A percentile compares a stretch with the other conserved stretches of the same genome.
Conservation (phyloP, 2,888 invertebrate genomes). For the Phengaris arion region DNA sequence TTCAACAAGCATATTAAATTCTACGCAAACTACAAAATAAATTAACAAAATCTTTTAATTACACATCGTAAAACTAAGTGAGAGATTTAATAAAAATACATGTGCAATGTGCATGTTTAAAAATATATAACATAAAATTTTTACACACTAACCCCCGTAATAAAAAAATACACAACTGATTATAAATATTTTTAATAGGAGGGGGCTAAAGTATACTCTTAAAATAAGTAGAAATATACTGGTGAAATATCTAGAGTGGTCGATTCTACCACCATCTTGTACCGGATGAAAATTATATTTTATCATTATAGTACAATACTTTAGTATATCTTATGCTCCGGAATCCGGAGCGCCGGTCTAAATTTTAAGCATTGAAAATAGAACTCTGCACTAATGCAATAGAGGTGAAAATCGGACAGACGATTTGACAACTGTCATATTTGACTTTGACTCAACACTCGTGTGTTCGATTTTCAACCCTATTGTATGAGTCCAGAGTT, state of each 20-base stretch:
- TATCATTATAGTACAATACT: too few relatives aligned
- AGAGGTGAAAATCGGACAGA: too few relatives aligned
- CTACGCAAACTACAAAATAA: slow-evolving; percentile 21
- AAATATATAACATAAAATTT: background rate
- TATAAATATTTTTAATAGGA: too few relatives aligned
- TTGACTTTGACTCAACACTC: too few relatives aligned
- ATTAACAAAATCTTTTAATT: slow-evolving; percentile 17
- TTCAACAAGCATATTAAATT: slow-evolving; percentile 3
- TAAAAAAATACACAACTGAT: too few relatives aligned
- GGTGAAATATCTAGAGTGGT: background rate
- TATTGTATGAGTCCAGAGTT: too few relatives aligned
- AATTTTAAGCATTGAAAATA: too few relatives aligned
- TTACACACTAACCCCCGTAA: background rate
- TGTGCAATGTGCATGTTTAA: background rate
- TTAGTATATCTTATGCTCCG: too few relatives aligned
- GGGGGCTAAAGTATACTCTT: background rate
- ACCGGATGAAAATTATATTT: background rate
- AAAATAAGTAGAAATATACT: background rate
- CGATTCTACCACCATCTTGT: background rate
- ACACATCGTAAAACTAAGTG: slow-evolving; percentile 14
- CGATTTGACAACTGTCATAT: too few relatives aligned
- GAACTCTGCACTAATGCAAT: too few relatives aligned
- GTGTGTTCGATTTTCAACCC: too few relatives aligned
- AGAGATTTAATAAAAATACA: background rate
- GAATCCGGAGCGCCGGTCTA: too few relatives aligned